A percentile compares a stretch with the other conserved stretches of the same genome.
Conservation (phyloP, 37 sponge, comb jelly and placozoan species). For the Axinella damicornis region DNA sequence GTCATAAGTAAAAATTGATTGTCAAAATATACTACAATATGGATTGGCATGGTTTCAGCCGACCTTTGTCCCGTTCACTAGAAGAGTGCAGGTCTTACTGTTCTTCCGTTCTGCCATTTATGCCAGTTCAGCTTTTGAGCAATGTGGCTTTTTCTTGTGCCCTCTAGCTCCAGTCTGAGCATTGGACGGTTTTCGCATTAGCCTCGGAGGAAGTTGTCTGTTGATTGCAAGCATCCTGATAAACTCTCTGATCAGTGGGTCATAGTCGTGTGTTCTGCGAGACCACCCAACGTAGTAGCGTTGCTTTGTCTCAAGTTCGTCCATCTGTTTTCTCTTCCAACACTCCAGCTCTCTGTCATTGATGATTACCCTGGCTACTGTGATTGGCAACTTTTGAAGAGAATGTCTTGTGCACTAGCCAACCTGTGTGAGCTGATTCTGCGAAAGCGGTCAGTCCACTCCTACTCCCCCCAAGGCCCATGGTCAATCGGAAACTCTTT, state of each 20-base stretch:
- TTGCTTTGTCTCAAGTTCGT: conserved; percentile 66
- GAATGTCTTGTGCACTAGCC: conserved; percentile 73
- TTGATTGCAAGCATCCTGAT: conserved; percentile 66
- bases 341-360: conserved; percentile 27
- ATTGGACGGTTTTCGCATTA: no score
- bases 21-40: no score
- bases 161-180: no score
- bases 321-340: conserved; percentile 36
- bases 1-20: no score
- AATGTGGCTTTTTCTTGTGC: no score
- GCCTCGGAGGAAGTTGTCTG: no score
- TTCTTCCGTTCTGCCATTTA: no score
- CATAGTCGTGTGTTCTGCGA: conserved; percentile 87
- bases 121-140: no score
- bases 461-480: conserved; percentile 83
- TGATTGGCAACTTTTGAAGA: conserved; percentile 67
- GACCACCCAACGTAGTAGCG: conserved; percentile 66
- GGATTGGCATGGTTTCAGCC: no score
- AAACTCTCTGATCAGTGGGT: conserved; percentile 77
- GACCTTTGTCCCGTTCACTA: no score
- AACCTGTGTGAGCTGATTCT: conserved; percentile 70
- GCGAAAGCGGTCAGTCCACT: conserved; percentile 92
- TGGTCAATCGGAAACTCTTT: conserved; percentile 96
- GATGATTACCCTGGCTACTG: conserved; percentile 24
- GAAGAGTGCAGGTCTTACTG: no score